Base-by-base conservation (phyloP, 1,140 invertebrate species). In the Pseudomyrmex dendroicus region DNA sequence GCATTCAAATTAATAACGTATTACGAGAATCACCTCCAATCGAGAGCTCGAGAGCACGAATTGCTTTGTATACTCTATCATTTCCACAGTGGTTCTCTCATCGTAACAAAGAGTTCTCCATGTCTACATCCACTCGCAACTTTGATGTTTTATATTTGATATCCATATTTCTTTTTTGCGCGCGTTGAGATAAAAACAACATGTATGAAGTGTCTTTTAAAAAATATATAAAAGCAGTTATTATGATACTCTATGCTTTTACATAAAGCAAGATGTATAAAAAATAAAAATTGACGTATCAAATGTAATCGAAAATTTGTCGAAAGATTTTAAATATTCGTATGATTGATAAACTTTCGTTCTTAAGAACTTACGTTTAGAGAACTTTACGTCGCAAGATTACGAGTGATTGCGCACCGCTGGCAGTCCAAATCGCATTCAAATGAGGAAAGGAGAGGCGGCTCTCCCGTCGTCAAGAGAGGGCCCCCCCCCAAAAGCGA, bases 391-490 rank as follows among this genome's bases (percentile, higher is more conserved):
- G n/a, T 64, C 13, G 13, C n/a, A n/a, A 52, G 25, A 25, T 25
- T 25, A 3, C 25, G 15, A 7, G 13, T 8, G 3, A 70, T 10
- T 89, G 86, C 72, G 86, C 80, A 91, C 85, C 86, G 64, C 89
- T 89, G 86, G 62, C 84, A 89, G 84, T 89, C 83, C 73, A 89
- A 91, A 90, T 89, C 86, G 70, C 91, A 93, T 93, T 92, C 86
- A 93, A 92, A 93, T 92, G 91, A 92, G 91, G 84, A 90, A 89
- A 88, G 83, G 77, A 35, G 20, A 22, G 72, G 17, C 44, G 70
- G 44, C 54, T 8, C 50, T 54, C 35, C 35, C 9, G 72, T 80
- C n/a, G 54, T n/a, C 50, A 17, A 15, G 64, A 35, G 35, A 35
- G 7, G 0, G 35, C 35, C 35, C 44, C 8, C 44, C 8, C 46